phyloP scores from a whole-genome alignment of 1,140 invertebrate genomes.

The Oppia nitens region DNA sequence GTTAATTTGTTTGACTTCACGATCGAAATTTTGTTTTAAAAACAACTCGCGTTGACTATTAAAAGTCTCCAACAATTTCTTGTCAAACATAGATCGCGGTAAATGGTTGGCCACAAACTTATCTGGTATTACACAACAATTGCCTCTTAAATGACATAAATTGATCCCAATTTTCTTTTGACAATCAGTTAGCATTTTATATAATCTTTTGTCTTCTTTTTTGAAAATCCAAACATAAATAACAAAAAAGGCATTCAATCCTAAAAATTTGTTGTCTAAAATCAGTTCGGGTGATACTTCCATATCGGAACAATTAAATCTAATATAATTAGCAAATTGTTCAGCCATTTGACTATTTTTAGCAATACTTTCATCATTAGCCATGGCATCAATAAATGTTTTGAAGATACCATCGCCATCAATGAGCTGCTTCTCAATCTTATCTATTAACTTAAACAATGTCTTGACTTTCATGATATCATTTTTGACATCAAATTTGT shows the following conservation, averaged over 20 bases:
- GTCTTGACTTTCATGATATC: constrained; percentile 3
- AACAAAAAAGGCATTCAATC: constrained; percentile 49
- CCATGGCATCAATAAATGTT: constrained; percentile 28
- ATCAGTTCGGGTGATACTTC: constrained; percentile 33
- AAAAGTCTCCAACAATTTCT: constrained; percentile 15
- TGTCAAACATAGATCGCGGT: constrained; percentile 12
- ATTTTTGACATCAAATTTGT: constrained; percentile 9
- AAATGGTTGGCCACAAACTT: constrained; percentile 8
- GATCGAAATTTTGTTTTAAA: constrained; percentile 19
- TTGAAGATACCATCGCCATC: constrained; percentile 12
- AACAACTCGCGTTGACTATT: constrained; percentile 14
- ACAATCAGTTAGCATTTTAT: constrained; percentile 49
- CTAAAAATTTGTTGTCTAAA: constrained; percentile 42
- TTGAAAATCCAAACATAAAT: constrained; percentile 56
- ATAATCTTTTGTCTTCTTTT: constrained; percentile 53
- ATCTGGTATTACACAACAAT: constrained; percentile 10
- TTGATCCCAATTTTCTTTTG: constrained; percentile 46
- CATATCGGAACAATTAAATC: constrained; percentile 41
- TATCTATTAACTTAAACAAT: constrained; percentile 1
- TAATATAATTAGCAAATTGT: constrained; percentile 52
- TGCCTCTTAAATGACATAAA: constrained; percentile 16
- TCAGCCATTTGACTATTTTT: constrained; percentile 47
- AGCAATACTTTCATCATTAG: constrained; percentile 37
- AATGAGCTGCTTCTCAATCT: constrained; percentile 14
- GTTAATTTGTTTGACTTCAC: constrained; percentile 15